Conservation (phyloP, 2,797 vertebrate species). For the Lophotriccus pileatus region DNA sequence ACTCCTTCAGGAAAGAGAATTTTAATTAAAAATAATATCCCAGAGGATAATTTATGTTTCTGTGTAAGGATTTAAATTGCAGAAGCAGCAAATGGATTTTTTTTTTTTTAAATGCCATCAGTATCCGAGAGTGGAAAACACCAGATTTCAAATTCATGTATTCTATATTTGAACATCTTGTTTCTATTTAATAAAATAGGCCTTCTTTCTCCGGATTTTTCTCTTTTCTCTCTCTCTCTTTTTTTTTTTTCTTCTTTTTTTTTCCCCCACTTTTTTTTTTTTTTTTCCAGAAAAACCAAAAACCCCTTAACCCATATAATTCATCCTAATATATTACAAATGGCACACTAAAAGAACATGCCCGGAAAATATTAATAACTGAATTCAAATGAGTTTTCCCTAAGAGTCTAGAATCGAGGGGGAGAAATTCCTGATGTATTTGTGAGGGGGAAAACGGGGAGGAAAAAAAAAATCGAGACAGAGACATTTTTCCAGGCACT, state of each 20-base stretch:
- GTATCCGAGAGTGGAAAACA: conserved; percentile 43
- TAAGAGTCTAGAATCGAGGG: neutral
- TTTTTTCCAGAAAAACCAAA: neutral
- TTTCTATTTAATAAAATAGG: conserved; percentile 67
- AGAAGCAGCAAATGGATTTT: conserved; percentile 43
- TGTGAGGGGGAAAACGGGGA: neutral
- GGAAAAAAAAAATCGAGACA: neutral
- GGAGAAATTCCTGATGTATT: conserved; percentile 37
- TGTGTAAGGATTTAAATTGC: conserved; percentile 12
- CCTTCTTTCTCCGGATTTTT: neutral
- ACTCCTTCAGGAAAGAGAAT: conserved; percentile 42
- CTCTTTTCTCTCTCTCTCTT: neutral
- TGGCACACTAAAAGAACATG: conserved; percentile 28
- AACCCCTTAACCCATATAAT: conserved; percentile 17
- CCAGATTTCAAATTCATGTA: conserved; percentile 57
- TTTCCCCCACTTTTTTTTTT: rapidly evolving
- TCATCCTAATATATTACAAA: conserved; percentile 65
- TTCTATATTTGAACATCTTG: conserved; percentile 69
- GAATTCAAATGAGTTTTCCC: conserved; percentile 59
- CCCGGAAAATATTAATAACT: conserved; percentile 64
- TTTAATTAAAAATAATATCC: conserved; percentile 68
- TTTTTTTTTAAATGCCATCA: neutral
- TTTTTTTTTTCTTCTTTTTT: neutral
- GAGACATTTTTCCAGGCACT: neutral
- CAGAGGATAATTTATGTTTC: conserved; percentile 28